Base-by-base conservation (phyloP, 2,113 vertebrate species). In the Strigops habroptila region DNA sequence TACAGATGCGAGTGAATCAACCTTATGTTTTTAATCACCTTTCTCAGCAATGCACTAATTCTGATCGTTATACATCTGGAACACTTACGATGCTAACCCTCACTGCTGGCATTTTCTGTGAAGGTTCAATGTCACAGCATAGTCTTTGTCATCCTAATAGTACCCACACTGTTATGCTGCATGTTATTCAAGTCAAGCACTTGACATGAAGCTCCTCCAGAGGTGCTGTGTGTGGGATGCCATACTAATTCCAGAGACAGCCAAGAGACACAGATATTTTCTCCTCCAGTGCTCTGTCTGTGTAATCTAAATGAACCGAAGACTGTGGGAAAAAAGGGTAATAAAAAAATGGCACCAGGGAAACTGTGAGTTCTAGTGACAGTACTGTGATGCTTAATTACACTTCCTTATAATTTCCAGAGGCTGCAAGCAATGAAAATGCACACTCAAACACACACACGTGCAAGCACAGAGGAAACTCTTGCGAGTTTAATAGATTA, bases 81-180 rank as follows among this genome's bases (percentile, higher is more conserved):
- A 6, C 43, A 68, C 41, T 93, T 89, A 53, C 1, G 4, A 70
- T 44, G 55, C 71, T 63, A 70, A 44, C 41, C 28, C 37, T 86
- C 19, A 15, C 33, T 79, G 52, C 30, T 93, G 91, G 25, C 57
- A 68, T 92, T 91, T 95, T 85, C 64, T 69, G 71, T 64, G 49
- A 59, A 74, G 23, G 41, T 81, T 88, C 81, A 62, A 28, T 77
- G 75, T 31, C 62, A 53, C 1, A 0, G 25, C 60, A 52, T 12
- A 62, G 24, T 65, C 73, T 96, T 96, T 79, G 43, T 83, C 92
- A 91, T 93, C 71, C 37, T 83, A 91, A 74, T 12, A 59, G 41
- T 33, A 64, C 33, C 27, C 16, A 48, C 28, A 78, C 25, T 0
- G 0, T 35, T 90, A 37, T 0, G 1, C 22, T 64, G 64, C 14